Conservation (phyloP, 2,113 vertebrate species). For the Macrotus californicus region DNA sequence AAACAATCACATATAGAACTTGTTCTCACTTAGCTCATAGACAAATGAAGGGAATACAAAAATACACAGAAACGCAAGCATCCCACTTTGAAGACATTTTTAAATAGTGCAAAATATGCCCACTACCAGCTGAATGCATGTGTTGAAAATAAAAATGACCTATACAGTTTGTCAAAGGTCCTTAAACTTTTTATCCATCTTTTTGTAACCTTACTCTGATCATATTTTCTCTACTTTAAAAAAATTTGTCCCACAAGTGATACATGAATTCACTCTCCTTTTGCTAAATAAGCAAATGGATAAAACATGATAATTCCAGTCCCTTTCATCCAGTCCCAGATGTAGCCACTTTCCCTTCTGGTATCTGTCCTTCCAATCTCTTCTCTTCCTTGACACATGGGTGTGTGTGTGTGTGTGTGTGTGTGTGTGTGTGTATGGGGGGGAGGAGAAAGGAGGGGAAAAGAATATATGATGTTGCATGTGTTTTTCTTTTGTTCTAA, state of each 20-base stretch:
- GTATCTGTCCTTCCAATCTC: not conserved
- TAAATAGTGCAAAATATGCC: not conserved
- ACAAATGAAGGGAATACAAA: not conserved
- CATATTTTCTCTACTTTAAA: not conserved
- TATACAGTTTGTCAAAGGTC: not conserved
- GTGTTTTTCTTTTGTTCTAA: constrained; percentile 10
- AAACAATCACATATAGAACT: not conserved
- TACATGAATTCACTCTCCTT: not conserved
- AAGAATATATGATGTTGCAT: not conserved
- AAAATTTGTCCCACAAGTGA: not conserved
- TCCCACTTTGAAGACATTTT: not conserved
- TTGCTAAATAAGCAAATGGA: not conserved
- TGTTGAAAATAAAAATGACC: not conserved
- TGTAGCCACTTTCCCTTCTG: not conserved
- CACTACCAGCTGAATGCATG: not conserved
- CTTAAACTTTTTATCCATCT: not conserved
- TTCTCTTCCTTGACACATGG: not conserved
- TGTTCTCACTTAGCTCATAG: constrained; percentile 16
- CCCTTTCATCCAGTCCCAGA: not conserved
- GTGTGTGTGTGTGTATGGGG: not conserved
- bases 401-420: not conserved
- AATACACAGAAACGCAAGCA: not conserved
- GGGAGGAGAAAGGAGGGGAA: no score
- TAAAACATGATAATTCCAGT: not conserved
- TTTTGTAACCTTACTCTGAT: not conserved